Evolutionary conservation across 2,113 vertebrate genomes (phyloP), one percentile per base, ranked within the genome.

Genomic region (Engystomops pustulosus): DNA sequence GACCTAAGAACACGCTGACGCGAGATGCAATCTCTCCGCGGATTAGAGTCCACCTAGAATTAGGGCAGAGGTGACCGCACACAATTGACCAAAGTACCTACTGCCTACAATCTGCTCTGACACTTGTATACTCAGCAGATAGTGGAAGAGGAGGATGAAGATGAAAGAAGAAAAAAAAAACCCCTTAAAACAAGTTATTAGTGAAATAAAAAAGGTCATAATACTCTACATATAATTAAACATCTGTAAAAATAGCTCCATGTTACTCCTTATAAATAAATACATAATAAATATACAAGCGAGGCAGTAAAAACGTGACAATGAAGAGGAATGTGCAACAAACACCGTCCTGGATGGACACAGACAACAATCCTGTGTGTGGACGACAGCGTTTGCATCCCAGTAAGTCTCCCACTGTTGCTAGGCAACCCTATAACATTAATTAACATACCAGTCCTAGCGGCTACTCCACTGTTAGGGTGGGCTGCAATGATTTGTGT

Each of bases 271-370:
- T 38, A 70, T 77, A 84, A 84, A 84, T 84, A 84, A 84, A 84
- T 84, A 84, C 8, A 34, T 69, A 84, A 84, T 84, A 84, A 84
- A 84, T 84, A 84, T 78, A 70, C 65, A 84, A 27, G 47, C 83
- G 55, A 78, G 74, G 83, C 83, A 79, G 75, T 77, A 80, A 67
- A 47, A 83, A 70, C 18, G 34, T 8, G 30, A 38, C 4, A 41
- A 4, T 3, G 1, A 38, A 69, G 34, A 79, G 65, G 51, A 83
- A 86, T 71, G 53, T 68, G 47, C 75, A 41, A 34, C 20, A 83
- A 77, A 83, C 58, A 44, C 32, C n/a, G 68, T 45, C 67, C 51
- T 55, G 53, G 68, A 58, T 44, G 34, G 68, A 60, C 79, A 81
- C 44, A 55, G 74, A 20, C 12, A 2, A 10, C 3, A 30, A 58